Percentiles rank a stretch among this genome's conserved stretches.
phyloP scores from a whole-genome alignment of 2,113 vertebrate genomes.

The Pelecanus crispus region DNA sequence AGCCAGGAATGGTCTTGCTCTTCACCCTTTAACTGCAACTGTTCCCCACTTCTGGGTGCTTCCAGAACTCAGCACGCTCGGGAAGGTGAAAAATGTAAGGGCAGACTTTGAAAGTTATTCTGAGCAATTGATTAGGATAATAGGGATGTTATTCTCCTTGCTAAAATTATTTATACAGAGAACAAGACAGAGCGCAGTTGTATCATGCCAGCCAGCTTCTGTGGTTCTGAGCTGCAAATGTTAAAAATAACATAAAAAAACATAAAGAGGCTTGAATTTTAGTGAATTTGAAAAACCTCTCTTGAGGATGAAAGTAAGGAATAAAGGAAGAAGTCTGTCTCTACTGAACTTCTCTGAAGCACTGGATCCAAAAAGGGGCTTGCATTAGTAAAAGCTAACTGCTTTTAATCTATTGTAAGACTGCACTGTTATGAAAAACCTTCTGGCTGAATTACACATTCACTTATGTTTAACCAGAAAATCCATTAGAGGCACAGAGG shows the following conservation, averaged over 20 bases:
- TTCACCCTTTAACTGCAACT: neutral
- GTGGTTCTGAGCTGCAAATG: neutral
- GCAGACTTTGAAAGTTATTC: neutral
- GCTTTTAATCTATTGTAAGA: constrained; percentile 53
- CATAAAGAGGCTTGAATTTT: neutral
- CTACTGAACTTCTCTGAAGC: neutral
- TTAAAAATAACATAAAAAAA: neutral
- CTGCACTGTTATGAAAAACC: constrained; percentile 14
- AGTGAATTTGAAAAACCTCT: neutral
- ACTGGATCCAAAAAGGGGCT: neutral
- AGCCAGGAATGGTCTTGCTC: neutral
- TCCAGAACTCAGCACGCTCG: neutral
- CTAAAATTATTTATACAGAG: neutral
- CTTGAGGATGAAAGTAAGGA: neutral
- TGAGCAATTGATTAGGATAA: constrained; percentile 9
- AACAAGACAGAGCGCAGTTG: neutral
- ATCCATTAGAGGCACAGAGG: constrained; percentile 49
- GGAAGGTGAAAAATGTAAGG: neutral
- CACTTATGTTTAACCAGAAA: constrained; percentile 44
- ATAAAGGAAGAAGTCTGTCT: neutral
- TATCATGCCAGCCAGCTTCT: neutral
- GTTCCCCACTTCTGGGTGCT: neutral
- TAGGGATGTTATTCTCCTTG: neutral
- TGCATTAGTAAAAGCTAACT: constrained; percentile 1
- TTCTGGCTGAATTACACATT: constrained; percentile 47